phyloP scores from a whole-genome alignment of 2,113 vertebrate genomes.

The Gymnarchus niloticus region DNA sequence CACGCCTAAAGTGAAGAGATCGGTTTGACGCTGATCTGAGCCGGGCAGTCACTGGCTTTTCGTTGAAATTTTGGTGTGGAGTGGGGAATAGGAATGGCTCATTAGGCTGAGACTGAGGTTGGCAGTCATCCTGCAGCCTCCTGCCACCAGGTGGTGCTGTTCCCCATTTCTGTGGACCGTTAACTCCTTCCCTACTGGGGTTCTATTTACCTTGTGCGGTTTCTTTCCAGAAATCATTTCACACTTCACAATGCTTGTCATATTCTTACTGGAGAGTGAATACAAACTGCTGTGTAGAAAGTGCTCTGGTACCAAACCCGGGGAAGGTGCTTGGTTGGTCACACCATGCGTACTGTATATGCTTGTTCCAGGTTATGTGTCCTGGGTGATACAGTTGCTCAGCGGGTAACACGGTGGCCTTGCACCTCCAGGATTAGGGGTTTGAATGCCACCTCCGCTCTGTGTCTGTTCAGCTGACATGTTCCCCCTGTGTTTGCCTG shows the following conservation, averaged over 20 bases:
- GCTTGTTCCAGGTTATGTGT: not conserved
- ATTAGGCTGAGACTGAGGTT: not conserved
- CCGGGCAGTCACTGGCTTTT: not conserved
- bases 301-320: not conserved
- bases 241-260: not conserved
- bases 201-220: not conserved
- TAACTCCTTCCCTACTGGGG: not conserved
- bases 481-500: not conserved
- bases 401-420: not conserved
- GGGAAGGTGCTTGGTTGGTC: not conserved
- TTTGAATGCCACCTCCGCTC: not conserved
- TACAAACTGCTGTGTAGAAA: not conserved
- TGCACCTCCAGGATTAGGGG: not conserved
- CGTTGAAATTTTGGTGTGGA: not conserved
- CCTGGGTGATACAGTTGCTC: not conserved
- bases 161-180: not conserved
- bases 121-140: not conserved
- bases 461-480: not conserved
- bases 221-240: not conserved
- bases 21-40: not conserved
- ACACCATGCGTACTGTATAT: too few species aligned
- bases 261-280: not conserved
- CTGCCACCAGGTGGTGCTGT: constrained; percentile 20
- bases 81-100: not conserved
- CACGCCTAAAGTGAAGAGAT: too few species aligned